A percentile compares a stretch with the other conserved stretches of the same genome.
Conservation (phyloP, 2,113 vertebrate species). For the Ptilonorhynchus violaceus region DNA sequence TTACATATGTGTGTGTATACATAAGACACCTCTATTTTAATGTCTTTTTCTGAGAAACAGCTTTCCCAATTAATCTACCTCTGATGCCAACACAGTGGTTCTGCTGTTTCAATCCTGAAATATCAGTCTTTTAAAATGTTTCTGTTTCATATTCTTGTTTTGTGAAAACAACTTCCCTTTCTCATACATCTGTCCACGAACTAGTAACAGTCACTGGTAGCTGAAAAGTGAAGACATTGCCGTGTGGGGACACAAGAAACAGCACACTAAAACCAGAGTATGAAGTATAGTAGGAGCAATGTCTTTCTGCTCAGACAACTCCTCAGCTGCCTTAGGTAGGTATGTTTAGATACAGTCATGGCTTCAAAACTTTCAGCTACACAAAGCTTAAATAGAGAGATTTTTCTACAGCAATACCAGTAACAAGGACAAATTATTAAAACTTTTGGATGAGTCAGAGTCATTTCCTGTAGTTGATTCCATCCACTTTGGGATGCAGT, state of each 20-base stretch:
- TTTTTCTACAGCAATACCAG: neutral
- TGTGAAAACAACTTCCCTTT: neutral
- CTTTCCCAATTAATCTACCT: neutral
- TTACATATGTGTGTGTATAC: neutral
- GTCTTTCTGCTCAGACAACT: neutral
- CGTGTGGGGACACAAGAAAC: neutral
- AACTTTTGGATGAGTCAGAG: neutral
- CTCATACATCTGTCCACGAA: neutral
- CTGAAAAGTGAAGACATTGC: neutral
- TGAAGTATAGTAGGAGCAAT: neutral
- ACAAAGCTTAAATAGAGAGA: neutral
- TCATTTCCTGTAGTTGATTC: neutral
- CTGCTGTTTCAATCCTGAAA: neutral
- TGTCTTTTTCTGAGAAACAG: neutral
- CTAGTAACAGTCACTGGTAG: neutral
- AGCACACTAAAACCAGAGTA: neutral
- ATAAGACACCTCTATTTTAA: neutral
- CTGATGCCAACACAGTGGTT: neutral
- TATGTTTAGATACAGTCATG: neutral
- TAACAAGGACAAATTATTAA: neutral
- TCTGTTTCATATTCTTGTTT: neutral
- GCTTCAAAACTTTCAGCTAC: neutral
- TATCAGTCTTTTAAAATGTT: neutral
- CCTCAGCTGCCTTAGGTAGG: neutral
- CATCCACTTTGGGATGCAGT: neutral